phyloP scores from a whole-genome alignment of 2,113 vertebrate genomes.

The Dolichallabes microphthalmus region DNA sequence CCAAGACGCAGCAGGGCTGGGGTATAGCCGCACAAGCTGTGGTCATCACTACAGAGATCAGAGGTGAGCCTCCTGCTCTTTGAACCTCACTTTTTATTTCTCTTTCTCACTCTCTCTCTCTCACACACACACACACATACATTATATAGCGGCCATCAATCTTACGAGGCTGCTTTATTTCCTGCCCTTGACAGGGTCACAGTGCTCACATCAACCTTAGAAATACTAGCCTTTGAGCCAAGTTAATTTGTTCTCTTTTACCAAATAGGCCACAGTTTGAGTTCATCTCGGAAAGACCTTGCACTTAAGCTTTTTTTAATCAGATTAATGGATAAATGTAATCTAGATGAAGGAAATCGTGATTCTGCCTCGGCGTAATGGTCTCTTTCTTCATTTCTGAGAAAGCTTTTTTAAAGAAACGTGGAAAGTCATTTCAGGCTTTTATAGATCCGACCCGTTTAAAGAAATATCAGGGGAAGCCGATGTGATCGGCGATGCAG shows the following conservation, averaged over 20 bases:
- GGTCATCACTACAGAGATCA: conserved; percentile 90
- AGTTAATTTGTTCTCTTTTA: conserved; percentile 16
- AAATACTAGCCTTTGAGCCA: conserved; percentile 17
- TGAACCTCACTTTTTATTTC: neutral
- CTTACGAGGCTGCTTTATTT: conserved; percentile 26
- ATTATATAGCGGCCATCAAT: conserved; percentile 31
- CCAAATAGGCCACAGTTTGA: neutral
- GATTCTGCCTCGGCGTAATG: neutral
- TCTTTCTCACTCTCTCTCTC: neutral
- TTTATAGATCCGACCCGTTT: conserved; percentile 59
- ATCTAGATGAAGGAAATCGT: neutral
- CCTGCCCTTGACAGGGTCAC: conserved; percentile 24
- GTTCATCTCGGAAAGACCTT: conserved; percentile 9
- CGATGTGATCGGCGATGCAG: conserved; percentile 19
- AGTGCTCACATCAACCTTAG: conserved; percentile 12
- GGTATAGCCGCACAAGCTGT: conserved; percentile 84
- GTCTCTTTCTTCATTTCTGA: neutral
- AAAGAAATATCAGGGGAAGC: conserved; percentile 53
- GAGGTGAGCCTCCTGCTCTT: conserved; percentile 75
- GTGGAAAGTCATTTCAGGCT: conserved; percentile 23
- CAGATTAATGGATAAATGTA: conserved; percentile 30
- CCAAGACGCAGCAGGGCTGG: conserved; percentile 93
- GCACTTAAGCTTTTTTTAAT: conserved; percentile 18
- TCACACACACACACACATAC: neutral
- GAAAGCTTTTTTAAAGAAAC: conserved; percentile 9